Evolutionary conservation across 2,113 vertebrate species (phyloP).

Genomic region (Rhynchopsitta pachyrhyncha): DNA sequence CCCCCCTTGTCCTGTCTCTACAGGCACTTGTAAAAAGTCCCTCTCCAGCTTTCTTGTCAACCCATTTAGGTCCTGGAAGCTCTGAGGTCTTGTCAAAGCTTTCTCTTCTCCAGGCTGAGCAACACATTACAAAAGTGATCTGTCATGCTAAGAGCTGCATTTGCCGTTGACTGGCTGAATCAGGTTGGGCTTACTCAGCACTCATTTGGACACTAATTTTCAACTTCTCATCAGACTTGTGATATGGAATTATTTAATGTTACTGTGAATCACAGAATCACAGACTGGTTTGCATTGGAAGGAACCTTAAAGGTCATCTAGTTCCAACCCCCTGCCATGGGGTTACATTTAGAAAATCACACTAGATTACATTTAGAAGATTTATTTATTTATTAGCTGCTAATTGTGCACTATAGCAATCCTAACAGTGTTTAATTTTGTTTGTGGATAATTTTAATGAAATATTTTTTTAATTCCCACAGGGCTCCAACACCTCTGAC

Average conservation of each 20-base stretch:
- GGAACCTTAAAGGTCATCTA: neutral
- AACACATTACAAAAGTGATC: rapidly evolving
- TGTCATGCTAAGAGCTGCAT: neutral
- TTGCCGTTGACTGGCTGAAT: neutral
- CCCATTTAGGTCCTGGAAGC: rapidly evolving
- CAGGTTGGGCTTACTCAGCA: neutral
- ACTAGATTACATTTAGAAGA: neutral
- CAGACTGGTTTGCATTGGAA: neutral
- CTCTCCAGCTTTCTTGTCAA: neutral
- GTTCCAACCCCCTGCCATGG: neutral
- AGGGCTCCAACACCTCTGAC: conserved; percentile 82
- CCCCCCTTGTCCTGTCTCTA: neutral
- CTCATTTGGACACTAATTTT: rapidly evolving
- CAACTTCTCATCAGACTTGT: neutral
- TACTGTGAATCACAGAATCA: neutral
- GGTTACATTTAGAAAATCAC: neutral
- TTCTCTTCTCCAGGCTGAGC: neutral
- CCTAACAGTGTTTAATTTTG: neutral
- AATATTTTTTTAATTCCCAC: neutral
- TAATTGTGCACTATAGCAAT: neutral
- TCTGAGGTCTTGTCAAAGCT: rapidly evolving
- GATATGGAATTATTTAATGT: neutral
- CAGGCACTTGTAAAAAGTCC: rapidly evolving
- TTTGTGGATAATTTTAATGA: neutral
- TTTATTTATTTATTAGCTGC: neutral